Base-by-base conservation (phyloP, 2,888 invertebrate genomes). In the Cosmorhoe ocellata region DNA sequence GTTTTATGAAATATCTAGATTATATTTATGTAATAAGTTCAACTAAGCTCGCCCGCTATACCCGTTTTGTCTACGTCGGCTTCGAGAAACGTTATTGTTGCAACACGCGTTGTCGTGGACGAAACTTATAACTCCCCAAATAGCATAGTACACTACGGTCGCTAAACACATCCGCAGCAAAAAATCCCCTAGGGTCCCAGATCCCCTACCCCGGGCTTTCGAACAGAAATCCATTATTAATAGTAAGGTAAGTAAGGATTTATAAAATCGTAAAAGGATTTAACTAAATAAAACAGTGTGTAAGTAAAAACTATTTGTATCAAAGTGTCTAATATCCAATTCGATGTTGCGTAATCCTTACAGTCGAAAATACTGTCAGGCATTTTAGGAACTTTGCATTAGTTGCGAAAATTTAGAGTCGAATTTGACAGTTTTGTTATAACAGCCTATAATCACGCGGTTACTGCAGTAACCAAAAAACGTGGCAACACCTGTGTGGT, bases 241-340 rank as follows among this genome's bases (percentile, higher is more conserved):
- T 18, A 44, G 26, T 46, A 43, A 34, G 54, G 55, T n/a, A 56
- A 10, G 37, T 68, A 72, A 22, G 78, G 74, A 38, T 68, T 71
- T 43, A 81, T 66, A 12, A 74, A 58, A 44, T 81, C 81, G 46
- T 74, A 79, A 47, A 79, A 79, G 1, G 61, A 56, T 61, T 81
- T 82, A 7, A 80, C 74, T 40, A 82, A 64, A 63, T 77, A 79
- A 59, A 82, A 76, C 12, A 83, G 61, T 0, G 71, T 65, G 60
- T 65, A 77, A 1, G 82, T 81, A 50, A 82, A 81, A 2, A 79
- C 4, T 1, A 76, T 58, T 51, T 82, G 79, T 1, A 81, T 39
- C 3, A 81, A 48, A 9, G 69, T 63, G 28, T 79, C 70, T 1
- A 74, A 31, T 6, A 66, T 24, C 66, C 71, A 72, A 42, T 42